Conservation (phyloP, 2,113 vertebrate species). For the Uropsilus gracilis region DNA sequence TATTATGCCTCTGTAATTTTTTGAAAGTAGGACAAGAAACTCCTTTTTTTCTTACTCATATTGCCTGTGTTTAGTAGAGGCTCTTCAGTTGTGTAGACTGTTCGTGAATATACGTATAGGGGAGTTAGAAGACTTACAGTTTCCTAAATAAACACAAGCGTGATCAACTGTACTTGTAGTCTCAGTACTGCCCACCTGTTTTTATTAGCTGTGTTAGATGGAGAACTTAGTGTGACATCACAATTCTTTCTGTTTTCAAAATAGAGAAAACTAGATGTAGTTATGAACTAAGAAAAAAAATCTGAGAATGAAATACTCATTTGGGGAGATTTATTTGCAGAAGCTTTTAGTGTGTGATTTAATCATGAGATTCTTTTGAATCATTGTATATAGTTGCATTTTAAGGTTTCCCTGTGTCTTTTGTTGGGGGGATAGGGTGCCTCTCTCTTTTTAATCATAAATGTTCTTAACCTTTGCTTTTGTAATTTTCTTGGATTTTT, state of each 20-base stretch:
- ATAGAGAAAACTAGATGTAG: neutral
- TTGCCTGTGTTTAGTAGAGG: neutral
- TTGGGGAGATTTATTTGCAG: neutral
- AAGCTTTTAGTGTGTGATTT: neutral
- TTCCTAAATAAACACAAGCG: neutral
- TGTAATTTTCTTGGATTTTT: neutral
- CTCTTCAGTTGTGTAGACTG: neutral
- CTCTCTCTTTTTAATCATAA: neutral
- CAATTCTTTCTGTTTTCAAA: slow-evolving; percentile 18
- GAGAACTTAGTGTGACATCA: neutral
- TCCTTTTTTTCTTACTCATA: neutral
- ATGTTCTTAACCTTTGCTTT: neutral
- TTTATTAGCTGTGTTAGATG: neutral
- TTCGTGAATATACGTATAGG: neutral
- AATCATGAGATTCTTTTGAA: neutral
- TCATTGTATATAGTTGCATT: neutral
- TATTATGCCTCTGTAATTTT: slow-evolving; percentile 51
- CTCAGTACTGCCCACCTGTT: neutral
- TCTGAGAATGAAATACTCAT: neutral
- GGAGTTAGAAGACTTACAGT: neutral
- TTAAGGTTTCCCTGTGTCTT: neutral
- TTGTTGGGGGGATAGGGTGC: neutral
- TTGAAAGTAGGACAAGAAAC: slow-evolving; percentile 24
- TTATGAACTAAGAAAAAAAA: slow-evolving; percentile 23
- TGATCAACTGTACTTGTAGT: neutral